Evolutionary conservation across 2,797 vertebrate species (phyloP), one percentile per base, ranked within the genome.

Genomic region (Pyrocephalus nanus): DNA sequence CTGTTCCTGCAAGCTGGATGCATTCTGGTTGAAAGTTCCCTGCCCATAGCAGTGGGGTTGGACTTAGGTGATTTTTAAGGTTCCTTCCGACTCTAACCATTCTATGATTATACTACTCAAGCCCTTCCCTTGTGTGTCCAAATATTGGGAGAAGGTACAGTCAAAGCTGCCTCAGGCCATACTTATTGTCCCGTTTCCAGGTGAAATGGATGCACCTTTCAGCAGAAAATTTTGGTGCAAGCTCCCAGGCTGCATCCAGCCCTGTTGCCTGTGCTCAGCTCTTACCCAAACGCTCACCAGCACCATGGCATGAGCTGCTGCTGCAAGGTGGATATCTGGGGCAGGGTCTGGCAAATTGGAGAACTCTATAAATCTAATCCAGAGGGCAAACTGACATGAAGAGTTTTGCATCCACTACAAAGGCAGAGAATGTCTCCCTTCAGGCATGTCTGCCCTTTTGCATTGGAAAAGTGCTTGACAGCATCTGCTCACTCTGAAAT

Each of bases 361-460:
- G 76, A 76, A 55, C 50, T 38, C 26, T 32, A 64, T 15, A 45
- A 26, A 60, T 26, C 48, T 34, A 34, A 50, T 67, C 84, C 48
- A 50, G 15, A 55, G 69, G 32, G 26, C 7, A 57, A 60, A 76
- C 4, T 32, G 32, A n/a, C 18, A 32, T 2, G 16, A 12, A 50
- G 21, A 43, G 11, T 1, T 1, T 32, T 36, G 36, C 12, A 17
- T 8, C 36, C 34, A 4, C 29, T 42, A 17, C 47, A 32, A 55
- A 51, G 42, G 12, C 2, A 9, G 5, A 29, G 27, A 6, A 47
- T 14, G 6, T 34, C 21, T 77, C 38, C n/a, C 21, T 47, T 29
- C 45, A 0, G 2, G 20, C 16, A 4, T 6, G 9, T 15, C 45
- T 0, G 1, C 19, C 21, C 13, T 40, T 67, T 48, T 9, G 15